Conservation (phyloP, 1,140 invertebrate species). For the Monomorium pharaonis region DNA sequence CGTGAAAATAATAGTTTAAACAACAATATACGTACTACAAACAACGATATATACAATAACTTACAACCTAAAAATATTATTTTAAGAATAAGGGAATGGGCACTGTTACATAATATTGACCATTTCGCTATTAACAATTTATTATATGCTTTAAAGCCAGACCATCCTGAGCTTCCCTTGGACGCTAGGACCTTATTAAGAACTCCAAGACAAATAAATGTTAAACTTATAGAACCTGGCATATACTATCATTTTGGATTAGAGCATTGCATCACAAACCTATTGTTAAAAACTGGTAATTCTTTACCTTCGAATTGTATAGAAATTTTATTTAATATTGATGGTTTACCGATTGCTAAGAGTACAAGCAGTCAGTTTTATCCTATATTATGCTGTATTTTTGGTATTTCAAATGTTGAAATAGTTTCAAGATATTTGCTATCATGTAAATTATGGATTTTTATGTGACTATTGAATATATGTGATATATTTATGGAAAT, state of each 20-base stretch:
- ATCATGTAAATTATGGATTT: too few species aligned
- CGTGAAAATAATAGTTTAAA: background rate
- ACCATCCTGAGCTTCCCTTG: background rate
- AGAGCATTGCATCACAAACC: background rate
- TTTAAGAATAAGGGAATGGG: background rate
- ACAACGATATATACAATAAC: background rate
- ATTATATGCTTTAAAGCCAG: background rate
- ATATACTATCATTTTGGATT: background rate
- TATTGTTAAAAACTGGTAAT: background rate
- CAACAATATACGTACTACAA: background rate
- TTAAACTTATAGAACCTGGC: background rate
- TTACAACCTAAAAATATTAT: background rate
- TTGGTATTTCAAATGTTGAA: background rate
- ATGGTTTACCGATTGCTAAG: background rate
- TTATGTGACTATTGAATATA: too few species aligned
- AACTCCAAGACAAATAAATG: background rate
- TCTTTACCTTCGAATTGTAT: background rate
- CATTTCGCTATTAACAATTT: background rate
- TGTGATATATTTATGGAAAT: too few species aligned
- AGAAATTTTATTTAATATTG: conserved; percentile 2
- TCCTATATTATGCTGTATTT: background rate
- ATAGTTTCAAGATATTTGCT: too few species aligned
- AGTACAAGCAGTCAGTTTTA: background rate
- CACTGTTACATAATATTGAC: background rate
- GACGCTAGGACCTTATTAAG: background rate